phyloP scores from a whole-genome alignment of 2,888 invertebrate species.

The Cryptophagus acutangulus region DNA sequence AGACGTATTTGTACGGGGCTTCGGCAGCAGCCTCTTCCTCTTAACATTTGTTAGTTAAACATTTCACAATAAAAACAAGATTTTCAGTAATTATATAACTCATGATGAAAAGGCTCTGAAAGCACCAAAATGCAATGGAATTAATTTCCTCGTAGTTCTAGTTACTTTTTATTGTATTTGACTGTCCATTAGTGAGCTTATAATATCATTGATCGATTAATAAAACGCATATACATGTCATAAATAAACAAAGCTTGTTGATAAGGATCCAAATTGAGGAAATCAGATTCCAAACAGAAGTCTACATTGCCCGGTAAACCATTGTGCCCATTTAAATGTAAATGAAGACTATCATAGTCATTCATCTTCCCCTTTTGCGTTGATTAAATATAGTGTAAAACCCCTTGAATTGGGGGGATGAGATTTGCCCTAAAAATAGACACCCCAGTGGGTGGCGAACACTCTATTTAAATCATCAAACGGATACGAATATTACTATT shows the following conservation, averaged over 20 bases:
- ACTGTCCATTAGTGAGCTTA: no score
- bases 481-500: constrained; percentile 47
- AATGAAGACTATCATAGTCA: constrained; percentile 39
- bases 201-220: no score
- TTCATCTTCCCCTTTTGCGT: constrained; percentile 37
- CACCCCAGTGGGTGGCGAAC: constrained; percentile 33
- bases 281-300: constrained; percentile 37
- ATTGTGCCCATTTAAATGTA: constrained; percentile 46
- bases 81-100: no score
- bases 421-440: constrained; percentile 22
- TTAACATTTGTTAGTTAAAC: no score
- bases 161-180: no score
- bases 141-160: no score
- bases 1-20: constrained; percentile 23
- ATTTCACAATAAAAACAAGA: no score
- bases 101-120: no score
- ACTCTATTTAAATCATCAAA: constrained; percentile 41
- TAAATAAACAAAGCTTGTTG: no score
- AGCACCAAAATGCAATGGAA: no score
- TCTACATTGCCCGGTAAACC: constrained; percentile 38
- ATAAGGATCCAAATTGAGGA: constrained; percentile 28
- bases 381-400: constrained; percentile 42
- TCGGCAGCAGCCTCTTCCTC: neutral
- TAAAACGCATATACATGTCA: no score
- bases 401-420: constrained; percentile 22